Percentiles rank a stretch among this genome's conserved stretches.
These are phyloP conservation scores for Aulostomus chinensis DNA, from an alignment of 2,797 vertebrate species.

Conservation along the genomic window DNA sequence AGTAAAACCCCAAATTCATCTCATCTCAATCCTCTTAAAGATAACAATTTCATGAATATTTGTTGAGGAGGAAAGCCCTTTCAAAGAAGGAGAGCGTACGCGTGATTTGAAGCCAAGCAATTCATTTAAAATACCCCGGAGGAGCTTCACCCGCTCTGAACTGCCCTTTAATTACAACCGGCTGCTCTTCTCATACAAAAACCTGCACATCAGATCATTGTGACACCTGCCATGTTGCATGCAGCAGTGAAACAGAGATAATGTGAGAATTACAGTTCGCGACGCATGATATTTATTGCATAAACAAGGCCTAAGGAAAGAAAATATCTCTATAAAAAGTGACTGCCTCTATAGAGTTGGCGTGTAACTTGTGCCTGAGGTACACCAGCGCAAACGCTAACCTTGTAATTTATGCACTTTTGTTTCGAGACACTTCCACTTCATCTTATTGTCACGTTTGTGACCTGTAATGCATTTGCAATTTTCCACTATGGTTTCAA, in stretches of 20 bases:
- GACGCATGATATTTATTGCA: neutral
- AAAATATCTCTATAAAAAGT: slow-evolving; percentile 4
- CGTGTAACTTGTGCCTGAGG: slow-evolving; percentile 15
- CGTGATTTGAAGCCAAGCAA: neutral
- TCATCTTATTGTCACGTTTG: slow-evolving; percentile 36
- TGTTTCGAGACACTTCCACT: slow-evolving; percentile 18
- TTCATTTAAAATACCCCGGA: slow-evolving; percentile 31
- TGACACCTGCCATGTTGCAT: slow-evolving; percentile 28
- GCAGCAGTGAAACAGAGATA: slow-evolving; percentile 16
- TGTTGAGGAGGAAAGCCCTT: too few species aligned
- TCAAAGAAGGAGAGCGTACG: neutral
- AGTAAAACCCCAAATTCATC: too few species aligned
- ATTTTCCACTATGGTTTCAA: slow-evolving; percentile 9
- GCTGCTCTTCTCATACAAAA: slow-evolving; percentile 26
- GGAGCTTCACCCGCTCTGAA: slow-evolving; percentile 26
- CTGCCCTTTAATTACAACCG: slow-evolving; percentile 55
- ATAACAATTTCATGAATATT: too few species aligned
- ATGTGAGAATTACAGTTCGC: slow-evolving; percentile 6
- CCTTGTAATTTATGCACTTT: slow-evolving; percentile 29
- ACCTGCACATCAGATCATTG: slow-evolving; percentile 25
- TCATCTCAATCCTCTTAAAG: slow-evolving; percentile 6
- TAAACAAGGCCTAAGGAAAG: slow-evolving; percentile 11
- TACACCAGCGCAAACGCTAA: slow-evolving; percentile 11
- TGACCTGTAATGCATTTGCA: slow-evolving; percentile 30
- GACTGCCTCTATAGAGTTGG: slow-evolving; percentile 7